Evolutionary conservation across 2,113 vertebrate species (phyloP).

Genomic region (Thalassoma bifasciatum): DNA sequence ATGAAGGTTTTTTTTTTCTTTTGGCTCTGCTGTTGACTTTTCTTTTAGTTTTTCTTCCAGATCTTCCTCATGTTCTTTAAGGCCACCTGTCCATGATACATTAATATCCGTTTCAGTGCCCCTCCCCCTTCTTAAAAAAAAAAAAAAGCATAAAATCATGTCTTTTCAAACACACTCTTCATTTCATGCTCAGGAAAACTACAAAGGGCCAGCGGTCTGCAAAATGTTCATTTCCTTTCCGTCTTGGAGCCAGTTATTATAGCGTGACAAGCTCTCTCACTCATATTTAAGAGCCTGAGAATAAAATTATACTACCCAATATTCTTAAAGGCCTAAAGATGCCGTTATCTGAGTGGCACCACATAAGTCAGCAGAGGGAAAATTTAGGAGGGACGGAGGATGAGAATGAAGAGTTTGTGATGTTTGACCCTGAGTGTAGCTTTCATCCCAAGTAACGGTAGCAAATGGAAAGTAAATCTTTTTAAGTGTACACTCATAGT

Average conservation of each 20-base stretch:
- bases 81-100: conserved; percentile 8
- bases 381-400: neutral
- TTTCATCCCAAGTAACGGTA: neutral
- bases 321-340: conserved; percentile 57
- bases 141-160: conserved; percentile 2
- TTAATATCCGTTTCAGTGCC: conserved; percentile 27
- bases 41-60: neutral
- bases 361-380: conserved; percentile 50
- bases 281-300: conserved; percentile 56
- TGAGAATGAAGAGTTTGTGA: neutral
- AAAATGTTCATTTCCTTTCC: conserved; percentile 35
- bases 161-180: conserved; percentile 15
- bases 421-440: neutral
- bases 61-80: neutral
- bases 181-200: conserved; percentile 3
- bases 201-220: conserved; percentile 25
- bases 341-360: conserved; percentile 27
- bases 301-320: conserved; percentile 56
- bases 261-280: conserved; percentile 51
- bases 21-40: conserved; percentile 1
- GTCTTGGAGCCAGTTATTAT: conserved; percentile 57
- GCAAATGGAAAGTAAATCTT: no score
- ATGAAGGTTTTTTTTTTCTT: neutral
- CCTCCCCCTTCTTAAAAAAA: neutral
- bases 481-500: no score